phyloP scores from a whole-genome alignment of 2,888 invertebrate genomes.

The Leucoma salicis region DNA sequence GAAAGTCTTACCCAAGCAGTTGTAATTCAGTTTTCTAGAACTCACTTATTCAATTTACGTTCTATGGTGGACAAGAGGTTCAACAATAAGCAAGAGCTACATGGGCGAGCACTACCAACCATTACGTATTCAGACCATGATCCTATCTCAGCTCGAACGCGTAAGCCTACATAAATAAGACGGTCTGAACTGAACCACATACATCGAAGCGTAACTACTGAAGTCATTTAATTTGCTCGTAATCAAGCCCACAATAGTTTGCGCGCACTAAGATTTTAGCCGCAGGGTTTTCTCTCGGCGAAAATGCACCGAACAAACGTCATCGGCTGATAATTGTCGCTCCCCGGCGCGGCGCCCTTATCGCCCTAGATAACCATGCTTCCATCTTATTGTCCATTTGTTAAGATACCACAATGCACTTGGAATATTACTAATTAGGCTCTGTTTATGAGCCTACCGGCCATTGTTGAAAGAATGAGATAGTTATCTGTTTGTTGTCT shows the following conservation, averaged over 20 bases:
- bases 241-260: conserved; percentile 39
- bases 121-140: conserved; percentile 76
- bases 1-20: conserved; percentile 37
- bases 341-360: conserved; percentile 60
- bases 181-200: conserved; percentile 16
- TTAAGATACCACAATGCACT: conserved; percentile 76
- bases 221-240: conserved; percentile 4
- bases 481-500: conserved; percentile 77
- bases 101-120: conserved; percentile 73
- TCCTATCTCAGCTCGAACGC: conserved; percentile 46
- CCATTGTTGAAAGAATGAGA: conserved; percentile 81
- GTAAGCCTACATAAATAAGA: conserved; percentile 23
- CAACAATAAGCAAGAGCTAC: conserved; percentile 66
- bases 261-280: conserved; percentile 9
- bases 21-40: conserved; percentile 49
- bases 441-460: conserved; percentile 74
- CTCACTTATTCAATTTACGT: conserved; percentile 68
- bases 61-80: conserved; percentile 46
- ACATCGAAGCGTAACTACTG: conserved; percentile 15
- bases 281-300: conserved; percentile 24
- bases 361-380: conserved; percentile 77
- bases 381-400: conserved; percentile 76
- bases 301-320: conserved; percentile 46
- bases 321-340: conserved; percentile 78
- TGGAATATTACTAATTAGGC: conserved; percentile 82